Evolutionary conservation across 2,888 invertebrate species (phyloP).

Genomic region (Drosophila atripex): DNA sequence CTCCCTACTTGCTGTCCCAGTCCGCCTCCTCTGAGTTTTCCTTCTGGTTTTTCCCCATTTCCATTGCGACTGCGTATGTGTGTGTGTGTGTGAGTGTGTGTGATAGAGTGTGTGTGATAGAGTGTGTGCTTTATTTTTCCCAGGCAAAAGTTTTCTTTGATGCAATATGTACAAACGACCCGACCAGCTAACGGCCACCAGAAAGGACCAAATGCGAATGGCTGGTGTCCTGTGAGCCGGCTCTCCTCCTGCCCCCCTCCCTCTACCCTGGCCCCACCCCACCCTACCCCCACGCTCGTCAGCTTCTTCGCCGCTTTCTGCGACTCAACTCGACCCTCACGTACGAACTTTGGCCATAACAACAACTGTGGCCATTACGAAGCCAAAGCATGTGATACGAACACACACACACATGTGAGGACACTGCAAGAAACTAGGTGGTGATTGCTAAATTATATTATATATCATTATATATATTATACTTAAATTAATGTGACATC

Average conservation of each 20-base stretch:
- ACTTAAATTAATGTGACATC: too few species aligned
- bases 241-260: not conserved
- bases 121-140: slow-evolving; percentile 59
- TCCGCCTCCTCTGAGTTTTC: not conserved
- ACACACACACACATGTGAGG: slow-evolving; percentile 35
- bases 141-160: slow-evolving; percentile 70
- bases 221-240: slow-evolving; percentile 56
- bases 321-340: slow-evolving; percentile 74
- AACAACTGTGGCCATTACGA: slow-evolving; percentile 80
- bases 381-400: slow-evolving; percentile 62
- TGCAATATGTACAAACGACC: slow-evolving; percentile 78
- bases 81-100: slow-evolving; percentile 35
- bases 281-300: not conserved
- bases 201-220: slow-evolving; percentile 68
- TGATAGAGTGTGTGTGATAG: slow-evolving; percentile 24
- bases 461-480: not conserved
- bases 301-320: slow-evolving; percentile 17
- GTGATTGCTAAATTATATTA: not conserved
- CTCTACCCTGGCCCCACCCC: not conserved
- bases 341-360: slow-evolving; percentile 79
- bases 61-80: slow-evolving; percentile 70
- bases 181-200: slow-evolving; percentile 54
- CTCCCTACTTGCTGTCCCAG: not conserved
- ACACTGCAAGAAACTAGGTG: not conserved
- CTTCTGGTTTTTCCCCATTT: slow-evolving; percentile 14